Evolutionary conservation across 2,797 vertebrate genomes (phyloP).

Genomic region (Bucorvus abyssinicus): DNA sequence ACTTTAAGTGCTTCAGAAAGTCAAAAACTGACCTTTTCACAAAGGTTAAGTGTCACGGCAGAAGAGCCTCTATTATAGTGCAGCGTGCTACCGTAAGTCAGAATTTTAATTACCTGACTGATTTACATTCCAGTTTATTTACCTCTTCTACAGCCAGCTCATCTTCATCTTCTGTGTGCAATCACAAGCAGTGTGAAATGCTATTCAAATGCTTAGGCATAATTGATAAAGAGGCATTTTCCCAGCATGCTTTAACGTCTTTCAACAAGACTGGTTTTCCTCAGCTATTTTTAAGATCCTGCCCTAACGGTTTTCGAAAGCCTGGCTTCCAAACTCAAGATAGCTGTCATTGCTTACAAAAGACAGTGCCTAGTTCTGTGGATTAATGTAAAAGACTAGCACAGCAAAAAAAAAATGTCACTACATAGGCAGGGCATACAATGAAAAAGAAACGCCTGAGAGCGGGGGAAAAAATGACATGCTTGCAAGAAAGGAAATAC

Average conservation of each 20-base stretch:
- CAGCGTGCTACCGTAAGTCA: not conserved
- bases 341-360: not conserved
- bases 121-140: constrained; percentile 40
- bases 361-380: not conserved
- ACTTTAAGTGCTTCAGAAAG: not conserved
- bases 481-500: not conserved
- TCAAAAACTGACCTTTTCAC: constrained; percentile 34
- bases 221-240: constrained; percentile 32
- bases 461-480: fast-evolving
- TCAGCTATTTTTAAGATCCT: not conserved
- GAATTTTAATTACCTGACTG: constrained; percentile 33
- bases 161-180: constrained; percentile 32
- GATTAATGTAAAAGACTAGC: not conserved
- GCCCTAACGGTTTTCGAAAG: not conserved
- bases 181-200: constrained; percentile 33
- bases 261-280: not conserved
- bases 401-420: not conserved
- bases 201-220: constrained; percentile 21
- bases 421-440: not conserved
- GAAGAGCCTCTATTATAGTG: not conserved
- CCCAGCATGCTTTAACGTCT: not conserved
- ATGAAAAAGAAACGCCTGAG: fast-evolving
- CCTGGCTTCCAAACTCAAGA: not conserved
- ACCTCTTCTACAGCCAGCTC: not conserved
- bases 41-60: not conserved